These are phyloP conservation scores for Laupala kohalensis DNA, from an alignment of 1,140 invertebrate species.

Conservation along the genomic window DNA sequence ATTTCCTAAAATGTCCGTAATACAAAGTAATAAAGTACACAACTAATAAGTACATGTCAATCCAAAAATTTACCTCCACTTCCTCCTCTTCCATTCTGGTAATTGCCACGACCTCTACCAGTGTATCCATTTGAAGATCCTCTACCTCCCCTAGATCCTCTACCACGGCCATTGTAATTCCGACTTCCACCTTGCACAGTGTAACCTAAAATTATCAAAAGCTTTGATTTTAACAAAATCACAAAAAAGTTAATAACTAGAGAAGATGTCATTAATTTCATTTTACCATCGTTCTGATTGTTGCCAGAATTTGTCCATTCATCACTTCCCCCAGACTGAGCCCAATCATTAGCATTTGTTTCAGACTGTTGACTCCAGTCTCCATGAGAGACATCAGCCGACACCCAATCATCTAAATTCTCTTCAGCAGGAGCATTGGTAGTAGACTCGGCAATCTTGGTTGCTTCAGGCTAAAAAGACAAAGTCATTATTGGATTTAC, in stretches of 20 bases:
- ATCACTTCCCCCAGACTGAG: background rate
- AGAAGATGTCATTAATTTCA: background rate
- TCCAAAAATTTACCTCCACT: background rate
- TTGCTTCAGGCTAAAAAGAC: background rate
- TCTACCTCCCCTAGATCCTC: slow-evolving; percentile 5
- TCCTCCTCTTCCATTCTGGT: slow-evolving; percentile 12
- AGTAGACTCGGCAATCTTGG: background rate
- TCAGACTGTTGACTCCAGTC: background rate
- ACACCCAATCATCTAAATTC: background rate
- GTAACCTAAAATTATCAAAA: background rate
- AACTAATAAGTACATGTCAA: too few species aligned
- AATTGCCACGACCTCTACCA: slow-evolving; percentile 12
- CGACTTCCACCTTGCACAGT: slow-evolving; percentile 3
- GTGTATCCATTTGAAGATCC: slow-evolving; percentile 10
- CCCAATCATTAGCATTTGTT: background rate
- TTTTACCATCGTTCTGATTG: slow-evolving; percentile 1
- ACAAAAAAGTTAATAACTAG: background rate
- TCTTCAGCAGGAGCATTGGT: background rate
- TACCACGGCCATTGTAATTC: slow-evolving; percentile 6
- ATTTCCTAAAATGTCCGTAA: too few species aligned
- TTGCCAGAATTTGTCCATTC: background rate
- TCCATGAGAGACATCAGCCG: background rate
- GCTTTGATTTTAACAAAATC: background rate
- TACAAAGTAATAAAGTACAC: too few species aligned
- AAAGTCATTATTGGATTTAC: too few species aligned